Conservation (phyloP, 2,797 vertebrate genomes). For the Cheirogaleus major region DNA sequence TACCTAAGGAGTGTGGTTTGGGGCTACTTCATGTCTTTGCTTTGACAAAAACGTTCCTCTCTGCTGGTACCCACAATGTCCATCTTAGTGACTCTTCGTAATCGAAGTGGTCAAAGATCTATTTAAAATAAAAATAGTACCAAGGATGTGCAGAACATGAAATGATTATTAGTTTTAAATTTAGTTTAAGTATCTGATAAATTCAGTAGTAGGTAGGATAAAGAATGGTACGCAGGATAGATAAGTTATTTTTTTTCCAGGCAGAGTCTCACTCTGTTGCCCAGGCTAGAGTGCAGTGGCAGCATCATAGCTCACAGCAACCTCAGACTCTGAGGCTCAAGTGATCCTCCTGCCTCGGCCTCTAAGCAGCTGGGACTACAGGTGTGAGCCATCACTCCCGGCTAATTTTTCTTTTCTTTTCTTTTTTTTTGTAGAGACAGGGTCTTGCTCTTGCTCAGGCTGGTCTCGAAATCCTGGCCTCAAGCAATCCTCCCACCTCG, state of each 20-base stretch:
- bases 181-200: not conserved
- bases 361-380: not conserved
- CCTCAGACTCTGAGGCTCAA: not conserved
- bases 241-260: not conserved
- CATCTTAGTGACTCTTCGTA: not conserved
- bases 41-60: not conserved
- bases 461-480: not conserved
- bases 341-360: not conserved
- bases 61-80: not conserved
- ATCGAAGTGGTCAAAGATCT: not conserved
- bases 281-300: not conserved
- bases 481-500: not conserved
- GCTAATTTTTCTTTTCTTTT: not conserved
- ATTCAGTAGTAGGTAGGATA: not conserved
- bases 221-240: not conserved
- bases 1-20: not conserved
- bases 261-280: not conserved
- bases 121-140: not conserved
- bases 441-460: not conserved
- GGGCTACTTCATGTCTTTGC: not conserved
- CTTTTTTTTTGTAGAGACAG: not conserved
- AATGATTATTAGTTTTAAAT: not conserved
- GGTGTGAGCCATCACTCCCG: not conserved
- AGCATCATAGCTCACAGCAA: not conserved
- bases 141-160: not conserved